Percentiles rank a stretch among this genome's conserved stretches.
phyloP scores from a whole-genome alignment of 2,113 vertebrate species.

The Xyrauchen texanus region DNA sequence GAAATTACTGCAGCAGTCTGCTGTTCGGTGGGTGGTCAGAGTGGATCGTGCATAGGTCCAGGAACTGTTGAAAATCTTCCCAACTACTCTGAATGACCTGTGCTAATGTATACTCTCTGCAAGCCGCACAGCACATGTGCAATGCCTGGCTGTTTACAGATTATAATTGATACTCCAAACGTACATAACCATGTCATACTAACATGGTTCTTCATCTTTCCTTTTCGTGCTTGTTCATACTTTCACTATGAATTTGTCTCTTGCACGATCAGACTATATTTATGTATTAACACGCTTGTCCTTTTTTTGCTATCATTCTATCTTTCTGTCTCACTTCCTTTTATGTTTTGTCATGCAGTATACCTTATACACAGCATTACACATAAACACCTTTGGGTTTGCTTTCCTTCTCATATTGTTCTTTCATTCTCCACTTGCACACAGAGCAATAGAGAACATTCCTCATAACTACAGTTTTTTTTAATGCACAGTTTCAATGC shows the following conservation, averaged over 20 bases:
- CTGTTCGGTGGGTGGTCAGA: slow-evolving; percentile 24
- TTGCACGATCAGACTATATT: background rate
- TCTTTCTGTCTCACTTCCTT: background rate
- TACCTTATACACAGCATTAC: background rate
- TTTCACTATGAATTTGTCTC: background rate
- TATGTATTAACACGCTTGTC: background rate
- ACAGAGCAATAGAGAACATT: slow-evolving; percentile 9
- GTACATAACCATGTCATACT: background rate
- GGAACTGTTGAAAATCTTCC: background rate
- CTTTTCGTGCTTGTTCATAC: background rate
- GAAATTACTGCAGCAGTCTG: slow-evolving; percentile 4
- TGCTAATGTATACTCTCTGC: background rate
- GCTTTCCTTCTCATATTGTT: background rate
- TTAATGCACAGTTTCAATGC: slow-evolving; percentile 18
- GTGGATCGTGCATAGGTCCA: background rate
- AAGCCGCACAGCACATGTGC: background rate
- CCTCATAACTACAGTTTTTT: slow-evolving; percentile 15
- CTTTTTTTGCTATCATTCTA: background rate
- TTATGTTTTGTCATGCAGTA: background rate
- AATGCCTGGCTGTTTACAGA: slow-evolving; percentile 12
- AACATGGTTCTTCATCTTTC: background rate
- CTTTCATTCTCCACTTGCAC: background rate
- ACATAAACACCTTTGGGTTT: background rate
- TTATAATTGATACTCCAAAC: slow-evolving; percentile 17
- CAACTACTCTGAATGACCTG: slow-evolving; percentile 15